These are phyloP conservation scores for Drosophila aldrichi DNA, from an alignment of 2,888 invertebrate species.

Conservation along the genomic window DNA sequence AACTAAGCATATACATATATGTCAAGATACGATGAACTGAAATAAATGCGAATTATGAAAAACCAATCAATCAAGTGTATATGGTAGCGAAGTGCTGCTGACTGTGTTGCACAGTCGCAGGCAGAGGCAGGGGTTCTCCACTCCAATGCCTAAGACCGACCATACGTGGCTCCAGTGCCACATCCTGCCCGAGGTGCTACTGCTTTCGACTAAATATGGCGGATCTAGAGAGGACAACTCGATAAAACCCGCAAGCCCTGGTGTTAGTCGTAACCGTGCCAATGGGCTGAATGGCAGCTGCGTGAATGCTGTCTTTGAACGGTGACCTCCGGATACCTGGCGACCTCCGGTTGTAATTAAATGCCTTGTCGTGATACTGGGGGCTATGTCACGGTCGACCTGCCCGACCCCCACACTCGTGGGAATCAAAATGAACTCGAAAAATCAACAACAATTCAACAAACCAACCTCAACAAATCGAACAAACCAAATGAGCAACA, in stretches of 20 bases:
- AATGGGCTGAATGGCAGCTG: conserved; percentile 49
- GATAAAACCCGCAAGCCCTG: conserved; percentile 53
- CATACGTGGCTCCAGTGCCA: conserved; percentile 37
- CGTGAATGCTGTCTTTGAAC: conserved; percentile 54
- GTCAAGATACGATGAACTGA: conserved; percentile 53
- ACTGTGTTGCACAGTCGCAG: conserved; percentile 23
- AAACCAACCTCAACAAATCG: conserved; percentile 13
- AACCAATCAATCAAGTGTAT: background rate
- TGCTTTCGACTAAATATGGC: conserved; percentile 52
- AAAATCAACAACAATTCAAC: conserved; percentile 6
- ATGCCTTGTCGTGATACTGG: conserved; percentile 48
- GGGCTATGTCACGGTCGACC: conserved; percentile 49
- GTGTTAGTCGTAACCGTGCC: conserved; percentile 51
- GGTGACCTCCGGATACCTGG: conserved; percentile 55
- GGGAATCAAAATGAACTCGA: conserved; percentile 39
- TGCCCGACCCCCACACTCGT: conserved; percentile 42
- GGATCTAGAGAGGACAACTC: conserved; percentile 59
- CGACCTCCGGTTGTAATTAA: conserved; percentile 42
- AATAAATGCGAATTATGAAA: conserved; percentile 41
- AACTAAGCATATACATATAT: conserved; percentile 33
- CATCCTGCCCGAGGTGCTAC: conserved; percentile 55
- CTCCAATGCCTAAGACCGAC: conserved; percentile 44
- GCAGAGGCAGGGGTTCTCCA: conserved; percentile 22
- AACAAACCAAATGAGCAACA: background rate
- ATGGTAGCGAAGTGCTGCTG: conserved; percentile 30